Percentiles rank a stretch among this genome's conserved stretches.
Evolutionary conservation across 2,797 vertebrate species (phyloP).

Genomic region (Poeciliopsis paucimaculata): DNA sequence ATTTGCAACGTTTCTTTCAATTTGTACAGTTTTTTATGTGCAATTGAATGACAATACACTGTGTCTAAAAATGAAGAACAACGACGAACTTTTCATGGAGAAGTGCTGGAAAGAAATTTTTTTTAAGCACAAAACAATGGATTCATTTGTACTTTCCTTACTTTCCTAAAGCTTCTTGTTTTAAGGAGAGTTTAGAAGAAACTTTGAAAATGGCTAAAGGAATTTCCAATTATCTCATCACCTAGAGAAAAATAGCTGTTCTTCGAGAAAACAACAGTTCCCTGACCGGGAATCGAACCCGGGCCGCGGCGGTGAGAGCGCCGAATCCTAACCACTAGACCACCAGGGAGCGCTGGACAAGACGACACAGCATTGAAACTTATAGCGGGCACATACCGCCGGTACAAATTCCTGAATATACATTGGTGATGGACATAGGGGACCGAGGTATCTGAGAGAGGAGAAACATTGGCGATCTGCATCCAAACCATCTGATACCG

Average conservation of each 20-base stretch:
- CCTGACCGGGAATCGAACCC: constrained; percentile 82
- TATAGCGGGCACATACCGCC: no score
- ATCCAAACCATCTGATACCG: no score
- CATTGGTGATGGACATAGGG: no score
- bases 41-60: no score
- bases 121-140: background rate
- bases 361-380: fast-evolving
- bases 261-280: constrained; percentile 36
- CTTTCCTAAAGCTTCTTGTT: background rate
- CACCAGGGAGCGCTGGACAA: constrained; percentile 37
- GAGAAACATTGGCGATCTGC: no score
- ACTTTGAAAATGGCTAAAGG: background rate
- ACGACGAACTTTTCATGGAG: background rate
- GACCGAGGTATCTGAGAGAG: no score
- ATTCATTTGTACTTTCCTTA: background rate
- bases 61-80: no score
- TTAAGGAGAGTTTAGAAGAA: background rate
- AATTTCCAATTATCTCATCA: background rate
- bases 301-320: constrained; percentile 77
- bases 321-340: constrained; percentile 85
- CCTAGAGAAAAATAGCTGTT: no score
- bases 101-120: background rate
- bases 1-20: no score
- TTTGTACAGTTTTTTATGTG: no score
- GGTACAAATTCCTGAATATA: no score